These are phyloP conservation scores for Scaptomyza tumidula DNA, from an alignment of 2,888 invertebrate species.

Conservation along the genomic window DNA sequence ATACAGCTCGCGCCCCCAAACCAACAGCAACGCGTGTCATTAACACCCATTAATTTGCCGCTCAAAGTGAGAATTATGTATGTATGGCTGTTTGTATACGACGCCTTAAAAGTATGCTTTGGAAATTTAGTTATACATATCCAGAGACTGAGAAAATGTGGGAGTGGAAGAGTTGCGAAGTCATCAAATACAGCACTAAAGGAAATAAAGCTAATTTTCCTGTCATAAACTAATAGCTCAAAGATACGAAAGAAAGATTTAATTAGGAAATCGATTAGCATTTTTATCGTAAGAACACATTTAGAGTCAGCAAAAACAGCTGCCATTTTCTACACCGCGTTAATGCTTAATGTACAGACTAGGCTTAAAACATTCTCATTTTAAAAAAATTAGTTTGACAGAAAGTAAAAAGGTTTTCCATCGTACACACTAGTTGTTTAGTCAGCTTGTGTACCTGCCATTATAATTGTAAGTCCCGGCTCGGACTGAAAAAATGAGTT, in stretches of 20 bases:
- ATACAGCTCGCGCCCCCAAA: not conserved
- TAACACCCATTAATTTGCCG: constrained; percentile 76
- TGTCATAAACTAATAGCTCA: not conserved
- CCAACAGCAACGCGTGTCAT: constrained; percentile 59
- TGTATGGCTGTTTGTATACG: constrained; percentile 21
- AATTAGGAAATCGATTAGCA: not conserved
- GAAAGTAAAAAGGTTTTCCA: not conserved
- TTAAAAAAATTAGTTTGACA: no score
- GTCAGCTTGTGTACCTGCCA: constrained; percentile 53
- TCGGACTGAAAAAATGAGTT: constrained; percentile 54
- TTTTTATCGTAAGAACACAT: no score
- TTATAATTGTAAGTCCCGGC: constrained; percentile 64
- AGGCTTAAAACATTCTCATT: not conserved
- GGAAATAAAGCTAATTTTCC: not conserved
- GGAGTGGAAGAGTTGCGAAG: not conserved
- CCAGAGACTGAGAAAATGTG: constrained; percentile 3
- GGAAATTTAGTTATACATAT: constrained; percentile 66
- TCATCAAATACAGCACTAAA: constrained; percentile 1
- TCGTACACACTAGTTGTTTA: constrained; percentile 14
- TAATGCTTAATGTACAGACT: no score
- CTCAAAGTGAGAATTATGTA: constrained; percentile 64
- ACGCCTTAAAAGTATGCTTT: constrained; percentile 62
- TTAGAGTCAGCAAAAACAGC: no score
- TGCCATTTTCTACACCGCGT: no score
- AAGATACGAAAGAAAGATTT: not conserved